Evolutionary conservation across 2,888 invertebrate species (phyloP), one percentile per base, ranked within the genome.

Genomic region (Aphelenchoides bicaudatus): DNA sequence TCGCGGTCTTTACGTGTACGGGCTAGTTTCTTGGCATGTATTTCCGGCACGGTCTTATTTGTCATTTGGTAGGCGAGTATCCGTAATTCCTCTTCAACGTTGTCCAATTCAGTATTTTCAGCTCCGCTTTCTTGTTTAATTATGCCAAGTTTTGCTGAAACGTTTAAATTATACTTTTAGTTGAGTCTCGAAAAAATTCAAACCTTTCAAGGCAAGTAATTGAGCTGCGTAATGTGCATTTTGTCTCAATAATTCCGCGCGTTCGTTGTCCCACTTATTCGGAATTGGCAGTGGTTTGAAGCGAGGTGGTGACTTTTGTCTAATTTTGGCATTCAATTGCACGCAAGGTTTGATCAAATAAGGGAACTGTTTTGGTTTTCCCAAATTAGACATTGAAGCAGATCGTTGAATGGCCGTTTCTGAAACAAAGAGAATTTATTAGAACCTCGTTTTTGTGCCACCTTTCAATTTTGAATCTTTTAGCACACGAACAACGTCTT

Each of bases 21-120:
- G 10, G 38, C 52, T 39, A 51, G 39, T 28, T 51, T 37, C 37
- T 51, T 39, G 13, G 52, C 37, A 4, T 51, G 31, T 10, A 38
- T 23, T 10, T 25, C 21, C 21, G 52, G 52, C 13, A 51, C 52
- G 19, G 52, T 51, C n/a, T n/a, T n/a, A n/a, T n/a, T n/a, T 23
- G 25, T 51, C 16, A 51, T 73, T 48, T 59, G 61, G 16, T 53
- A 31, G 53, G 70, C 71, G 47, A 72, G 67, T 59, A 67, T 61
- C 38, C 72, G 71, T n/a, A 75, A 56, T 56, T 75, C 74, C 25
- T 58, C 54, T 19, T 70, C 57, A 13, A 76, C 63, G 27, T 71
- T 70, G 51, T 76, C 74, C 43, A 75, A 74, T 47, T 76, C 75
- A 38, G 55, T 61, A 25, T 67, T 72, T 5, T 77, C 52, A 31